A percentile compares a stretch with the other conserved stretches of the same genome.
phyloP scores from a whole-genome alignment of 2,888 invertebrate genomes.

The Dysmachus trigonus region DNA sequence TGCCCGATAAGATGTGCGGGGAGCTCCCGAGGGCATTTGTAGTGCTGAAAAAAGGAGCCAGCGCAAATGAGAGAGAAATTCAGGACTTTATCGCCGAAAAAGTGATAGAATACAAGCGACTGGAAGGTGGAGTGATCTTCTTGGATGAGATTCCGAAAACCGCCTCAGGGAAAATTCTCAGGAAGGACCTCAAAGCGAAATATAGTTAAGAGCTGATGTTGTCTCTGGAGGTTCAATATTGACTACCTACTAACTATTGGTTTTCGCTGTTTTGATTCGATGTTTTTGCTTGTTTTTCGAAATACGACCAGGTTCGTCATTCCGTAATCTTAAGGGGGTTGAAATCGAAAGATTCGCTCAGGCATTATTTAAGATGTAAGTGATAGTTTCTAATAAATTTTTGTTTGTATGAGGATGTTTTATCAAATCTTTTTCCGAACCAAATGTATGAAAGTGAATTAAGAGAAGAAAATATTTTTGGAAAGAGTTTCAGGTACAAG shows the following conservation, averaged over 20 bases:
- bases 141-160: slow-evolving; percentile 78
- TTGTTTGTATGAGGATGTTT: background rate
- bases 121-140: slow-evolving; percentile 74
- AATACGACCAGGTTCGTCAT: background rate
- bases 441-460: too few relatives aligned
- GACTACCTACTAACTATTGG: background rate
- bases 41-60: slow-evolving; percentile 66
- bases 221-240: background rate
- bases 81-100: slow-evolving; percentile 71
- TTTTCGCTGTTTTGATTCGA: background rate
- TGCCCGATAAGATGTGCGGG: slow-evolving; percentile 73
- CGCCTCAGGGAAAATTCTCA: slow-evolving; percentile 79
- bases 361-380: background rate
- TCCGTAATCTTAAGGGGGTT: background rate
- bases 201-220: background rate
- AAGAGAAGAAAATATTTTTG: too few relatives aligned
- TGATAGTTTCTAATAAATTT: background rate
- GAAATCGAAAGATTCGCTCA: background rate
- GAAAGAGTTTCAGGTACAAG: too few relatives aligned
- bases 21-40: slow-evolving; percentile 82
- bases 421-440: background rate
- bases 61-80: slow-evolving; percentile 68
- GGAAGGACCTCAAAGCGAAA: slow-evolving; percentile 68
- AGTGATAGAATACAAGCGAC: slow-evolving; percentile 80
- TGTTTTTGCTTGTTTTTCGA: background rate